Conservation (phyloP, 2,888 invertebrate genomes). For the Acleris sparsana region DNA sequence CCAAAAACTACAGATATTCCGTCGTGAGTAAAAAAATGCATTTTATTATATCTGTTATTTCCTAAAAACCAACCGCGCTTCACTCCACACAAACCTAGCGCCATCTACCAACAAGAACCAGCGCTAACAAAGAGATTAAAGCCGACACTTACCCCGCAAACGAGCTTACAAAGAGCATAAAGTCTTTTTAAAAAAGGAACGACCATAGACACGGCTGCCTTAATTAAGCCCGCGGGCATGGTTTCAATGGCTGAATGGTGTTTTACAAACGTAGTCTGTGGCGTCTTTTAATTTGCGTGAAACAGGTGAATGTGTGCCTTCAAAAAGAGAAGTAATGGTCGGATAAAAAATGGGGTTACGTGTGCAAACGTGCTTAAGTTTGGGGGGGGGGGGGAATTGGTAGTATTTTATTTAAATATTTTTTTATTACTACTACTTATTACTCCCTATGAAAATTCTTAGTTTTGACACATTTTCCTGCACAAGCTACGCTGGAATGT, state of each 20-base stretch:
- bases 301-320: conserved; percentile 56
- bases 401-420: no score
- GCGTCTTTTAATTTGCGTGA: conserved; percentile 82
- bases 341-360: not conserved
- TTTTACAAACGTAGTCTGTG: conserved; percentile 72
- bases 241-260: conserved; percentile 73
- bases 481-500: no score
- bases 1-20: no score
- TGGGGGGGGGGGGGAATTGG: no score
- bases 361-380: not conserved
- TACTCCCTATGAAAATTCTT: no score
- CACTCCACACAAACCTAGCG: not conserved
- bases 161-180: conserved; percentile 72
- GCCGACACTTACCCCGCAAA: conserved; percentile 70
- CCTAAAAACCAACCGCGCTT: not conserved
- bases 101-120: conserved; percentile 15
- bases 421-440: no score
- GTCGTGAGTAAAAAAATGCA: no score
- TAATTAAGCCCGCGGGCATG: conserved; percentile 80
- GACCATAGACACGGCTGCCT: conserved; percentile 76
- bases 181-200: conserved; percentile 79
- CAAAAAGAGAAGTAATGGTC: not conserved
- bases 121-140: conserved; percentile 57
- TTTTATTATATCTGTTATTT: not conserved
- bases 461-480: no score